Base-by-base conservation (phyloP, 2,888 invertebrate genomes). In the Opisthograptis luteolata region DNA sequence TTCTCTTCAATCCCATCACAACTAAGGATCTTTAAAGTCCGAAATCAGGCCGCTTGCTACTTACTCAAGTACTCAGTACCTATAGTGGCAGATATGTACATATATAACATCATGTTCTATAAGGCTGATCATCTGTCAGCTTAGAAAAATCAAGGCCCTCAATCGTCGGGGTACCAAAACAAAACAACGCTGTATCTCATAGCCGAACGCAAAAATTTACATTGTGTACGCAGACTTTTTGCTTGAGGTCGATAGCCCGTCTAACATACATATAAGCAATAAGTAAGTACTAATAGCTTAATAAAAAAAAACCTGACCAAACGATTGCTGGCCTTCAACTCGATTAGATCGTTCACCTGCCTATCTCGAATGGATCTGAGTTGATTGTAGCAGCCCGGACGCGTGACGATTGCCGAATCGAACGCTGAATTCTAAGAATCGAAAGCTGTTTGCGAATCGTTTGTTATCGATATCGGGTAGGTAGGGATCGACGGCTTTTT, bases 241-340 rank as follows among this genome's bases (percentile, higher is more conserved):
- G 50, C 66, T 58, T 55, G 41, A 58, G 79, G 76, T 84, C 82
- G 77, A 78, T 78, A 79, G 62, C 82, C 79, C 62, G 65, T 45
- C 68, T 53, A 66, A 65, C 77, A 73, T 64, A 79, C 77, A 64
- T 73, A 76, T 74, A 78, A 57, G 55, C 52, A 52, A 50, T 48
- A 60, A 72, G 69, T 69, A 71, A 66, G 67, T 64, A 68, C 68
- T 76, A 70, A 75, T 72, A 76, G 72, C 73, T 64, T 66, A 61
- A 63, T 63, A 67, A 66, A 81, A 65, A n/a, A 81, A 87, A 85
- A 82, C 79, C 59, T 79, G 73, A 77, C 81, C 84, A 81, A 82
- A 77, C 81, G 72, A 77, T 73, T 65, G 65, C 60, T 83, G 87
- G 86, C 89, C 81, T 89, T 88, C 86, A 83, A 81, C 78, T 72